Conservation (phyloP, 2,888 invertebrate genomes). For the Diarsia dahlii region DNA sequence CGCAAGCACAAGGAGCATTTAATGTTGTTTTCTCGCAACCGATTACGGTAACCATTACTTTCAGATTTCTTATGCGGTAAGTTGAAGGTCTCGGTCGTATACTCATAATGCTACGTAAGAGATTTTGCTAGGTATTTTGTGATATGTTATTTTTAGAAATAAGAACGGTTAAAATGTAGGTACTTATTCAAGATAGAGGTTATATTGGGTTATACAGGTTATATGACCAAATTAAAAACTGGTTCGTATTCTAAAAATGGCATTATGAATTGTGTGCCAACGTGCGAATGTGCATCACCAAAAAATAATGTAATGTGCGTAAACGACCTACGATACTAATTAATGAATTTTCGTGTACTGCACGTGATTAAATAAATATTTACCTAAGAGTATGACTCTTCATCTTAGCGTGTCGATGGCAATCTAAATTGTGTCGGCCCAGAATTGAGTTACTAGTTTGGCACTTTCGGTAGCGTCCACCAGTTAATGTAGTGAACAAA, state of each 20-base stretch:
- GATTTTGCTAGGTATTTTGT: neutral
- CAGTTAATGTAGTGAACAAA: too few relatives aligned
- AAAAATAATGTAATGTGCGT: too few relatives aligned
- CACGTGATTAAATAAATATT: neutral
- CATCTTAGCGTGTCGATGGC: too few relatives aligned
- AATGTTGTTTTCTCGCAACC: constrained; percentile 34
- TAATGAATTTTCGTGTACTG: neutral
- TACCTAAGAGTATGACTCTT: neutral
- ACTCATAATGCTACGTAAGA: neutral
- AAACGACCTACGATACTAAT: too few relatives aligned
- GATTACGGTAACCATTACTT: constrained; percentile 36
- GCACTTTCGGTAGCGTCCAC: too few relatives aligned
- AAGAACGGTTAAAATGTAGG: neutral
- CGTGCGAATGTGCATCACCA: neutral
- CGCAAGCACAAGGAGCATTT: constrained; percentile 8
- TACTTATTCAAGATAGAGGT: neutral
- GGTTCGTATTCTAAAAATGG: neutral
- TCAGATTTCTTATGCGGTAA: constrained; percentile 10
- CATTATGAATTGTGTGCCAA: neutral
- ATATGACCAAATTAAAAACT: neutral
- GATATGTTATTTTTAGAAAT: neutral
- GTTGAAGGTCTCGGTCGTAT: constrained; percentile 42
- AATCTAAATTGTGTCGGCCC: too few relatives aligned
- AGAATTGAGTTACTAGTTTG: too few relatives aligned
- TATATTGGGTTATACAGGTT: neutral